Base-by-base conservation (phyloP, 2,113 vertebrate genomes). In the Morone chrysops region DNA sequence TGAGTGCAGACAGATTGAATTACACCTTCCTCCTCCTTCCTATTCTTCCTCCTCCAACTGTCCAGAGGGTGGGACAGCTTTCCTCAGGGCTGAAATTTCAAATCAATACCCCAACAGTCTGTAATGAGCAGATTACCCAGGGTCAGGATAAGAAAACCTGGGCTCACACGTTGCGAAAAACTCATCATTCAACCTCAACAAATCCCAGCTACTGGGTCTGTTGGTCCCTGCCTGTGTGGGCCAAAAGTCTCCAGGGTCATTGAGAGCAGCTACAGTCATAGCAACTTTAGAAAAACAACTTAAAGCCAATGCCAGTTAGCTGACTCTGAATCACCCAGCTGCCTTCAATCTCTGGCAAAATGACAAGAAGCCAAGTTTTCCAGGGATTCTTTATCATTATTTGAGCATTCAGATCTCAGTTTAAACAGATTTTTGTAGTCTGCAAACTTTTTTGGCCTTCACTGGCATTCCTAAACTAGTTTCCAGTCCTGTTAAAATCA, bases 71-170 rank as follows among this genome's bases (percentile, higher is more conserved):
- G 75, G 57, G 60, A 75, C 90, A 90, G 79, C n/a, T 89, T 88
- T 87, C 83, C 74, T 60, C 60, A 75, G 70, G 89, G 91, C 80
- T 92, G 40, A 75, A 76, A 86, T 89, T 92, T 91, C 89, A 78
- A 89, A 94, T 91, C 89, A 91, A 88, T 91, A 87, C 66, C 65
- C 41, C 59, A 53, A 69, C 77, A 69, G 73, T 60, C 78, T 81
- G 59, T 75, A 89, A 89, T 80, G 84, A 89, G 76, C 76, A 89
- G 77, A 86, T 89, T 85, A 90, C 50, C 40, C 31, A 25, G 47
- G 75, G 61, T 45, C 41, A 50, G 79, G 82, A 83, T 86, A 78
- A 84, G 36, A 85, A 71, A 10, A 90, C 43, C 65, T 50, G 61
- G 51, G 22, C 40, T 78, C 77, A 70, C 54, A 80, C 48, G 71